Evolutionary conservation across 2,888 invertebrate species (phyloP), one percentile per base, ranked within the genome.

Genomic region (Lomographa bimaculata): DNA sequence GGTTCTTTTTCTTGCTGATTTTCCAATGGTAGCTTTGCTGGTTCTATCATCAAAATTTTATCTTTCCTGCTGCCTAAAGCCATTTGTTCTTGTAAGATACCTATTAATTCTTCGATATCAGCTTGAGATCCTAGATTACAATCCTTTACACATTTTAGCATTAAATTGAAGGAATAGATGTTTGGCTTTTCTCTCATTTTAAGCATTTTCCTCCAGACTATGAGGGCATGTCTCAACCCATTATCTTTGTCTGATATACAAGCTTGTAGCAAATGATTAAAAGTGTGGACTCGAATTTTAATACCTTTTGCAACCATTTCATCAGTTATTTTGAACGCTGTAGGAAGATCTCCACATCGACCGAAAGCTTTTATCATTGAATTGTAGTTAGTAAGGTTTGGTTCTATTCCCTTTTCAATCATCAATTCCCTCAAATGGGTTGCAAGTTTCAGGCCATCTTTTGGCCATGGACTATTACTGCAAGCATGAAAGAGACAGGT

Each of bases 281-380:
- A 93, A 1, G 96, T 95, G 27, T 93, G 92, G 0, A 90, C 87
- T 57, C 91, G 91, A 9, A 95, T 78, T 40, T 83, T 72, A 7
- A 95, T 79, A 32, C 90, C 81, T 40, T 92, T 93, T 23, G 91
- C 84, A 1, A 89, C 64, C 94, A 97, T 96, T 87, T 97, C 95
- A 84, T 98, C 97, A 1, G 94, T 95, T 38, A 98, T 73, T 65
- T 90, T 71, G 76, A 97, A 97, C 1, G 97, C 96, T 18, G 92
- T 93, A 39, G 91, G 66, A 7, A 96, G 70, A 71, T 96, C 94
- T 0, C 95, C 95, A 78, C 95, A 95, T 43, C 94, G 90, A 0
- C 96, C 97, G 84, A 95, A 98, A 1, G 97, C 96, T 89, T 97
- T 97, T 16, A 98, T 95, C 94, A 98, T 95, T 1, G 95, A 92